Evolutionary conservation across 2,888 invertebrate genomes (phyloP), one percentile per base, ranked within the genome.

Genomic region (Microplitis manilae): DNA sequence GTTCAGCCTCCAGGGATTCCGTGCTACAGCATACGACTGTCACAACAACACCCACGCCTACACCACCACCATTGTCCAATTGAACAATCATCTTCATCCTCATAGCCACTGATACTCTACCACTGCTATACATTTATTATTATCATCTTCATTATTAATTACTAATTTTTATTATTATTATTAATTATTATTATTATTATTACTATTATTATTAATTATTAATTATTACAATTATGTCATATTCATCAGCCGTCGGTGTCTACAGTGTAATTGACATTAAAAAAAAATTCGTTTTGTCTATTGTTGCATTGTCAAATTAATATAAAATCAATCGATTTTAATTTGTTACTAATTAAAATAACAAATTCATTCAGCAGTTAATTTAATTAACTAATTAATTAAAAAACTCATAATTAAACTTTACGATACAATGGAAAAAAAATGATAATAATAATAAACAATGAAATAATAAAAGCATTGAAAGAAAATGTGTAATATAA

Each of bases 1-100:
- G 93, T 90, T 93, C 93, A 87, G 92, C 92, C 87, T 93, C 93
- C 83, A 91, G 92, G 86, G 93, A 93, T 90, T 91, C 93, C 90
- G 91, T 92, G 89, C 91, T 93, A 87, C 77, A 65, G 13, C 90
- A 91, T 83, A 89, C 89, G 68, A 88, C 89, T 81, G 85, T 86
- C 69, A 86, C 88, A 59, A 84, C 88, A 82, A 86, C 87, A 74
- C 84, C 85, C 67, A 86, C 86, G 73, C 86, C 86, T 68, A 85
- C 85, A 73, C 83, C 87, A 76, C 87, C 88, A 78, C 86, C 88
- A 77, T 83, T 88, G 79, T 87, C 88, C 79, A 88, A 88, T 82
- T 88, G 82, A 89, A 67, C 59, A 73, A 73, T 60, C 6, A 71
- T 17, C 62, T 70, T 60, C 69, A 74, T 74, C 69, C 64, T 77